A percentile compares a stretch with the other conserved stretches of the same genome.
Evolutionary conservation across 2,113 vertebrate genomes (phyloP).

Genomic region (Coracopsis vasa): DNA sequence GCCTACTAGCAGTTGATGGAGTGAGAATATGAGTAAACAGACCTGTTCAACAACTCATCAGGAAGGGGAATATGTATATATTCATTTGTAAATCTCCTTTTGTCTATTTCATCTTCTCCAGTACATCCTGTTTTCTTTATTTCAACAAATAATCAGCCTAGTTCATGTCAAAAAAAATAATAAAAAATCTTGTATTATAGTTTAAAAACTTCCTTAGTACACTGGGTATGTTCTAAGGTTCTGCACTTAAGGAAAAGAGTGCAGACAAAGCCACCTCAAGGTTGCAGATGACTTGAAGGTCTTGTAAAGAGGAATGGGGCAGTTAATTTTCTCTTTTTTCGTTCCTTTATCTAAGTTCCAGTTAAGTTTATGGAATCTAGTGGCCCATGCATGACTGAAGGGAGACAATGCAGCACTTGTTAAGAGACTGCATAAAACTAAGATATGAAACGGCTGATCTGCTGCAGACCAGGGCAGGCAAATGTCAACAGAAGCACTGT

Average conservation of each 20-base stretch:
- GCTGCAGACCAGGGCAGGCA: background rate
- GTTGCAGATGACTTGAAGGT: background rate
- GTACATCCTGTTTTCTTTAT: background rate
- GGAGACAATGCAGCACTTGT: background rate
- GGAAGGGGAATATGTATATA: background rate
- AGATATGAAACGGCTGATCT: background rate
- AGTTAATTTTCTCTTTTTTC: background rate
- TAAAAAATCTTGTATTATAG: background rate
- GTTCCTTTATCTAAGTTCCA: background rate
- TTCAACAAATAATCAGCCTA: background rate
- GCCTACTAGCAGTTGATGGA: background rate
- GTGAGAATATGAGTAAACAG: background rate
- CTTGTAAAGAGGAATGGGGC: background rate
- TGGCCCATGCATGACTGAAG: background rate
- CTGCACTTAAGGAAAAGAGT: background rate
- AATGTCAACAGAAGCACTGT: background rate
- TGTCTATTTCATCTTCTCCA: background rate
- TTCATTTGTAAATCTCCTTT: background rate
- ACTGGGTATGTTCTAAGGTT: background rate
- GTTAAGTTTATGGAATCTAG: background rate
- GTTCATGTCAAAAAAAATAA: background rate
- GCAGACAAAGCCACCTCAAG: background rate
- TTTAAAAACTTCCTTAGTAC: background rate
- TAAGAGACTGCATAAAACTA: background rate
- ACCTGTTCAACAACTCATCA: background rate